Base-by-base conservation (phyloP, 1,140 invertebrate genomes). In the Drosophila suzukii region DNA sequence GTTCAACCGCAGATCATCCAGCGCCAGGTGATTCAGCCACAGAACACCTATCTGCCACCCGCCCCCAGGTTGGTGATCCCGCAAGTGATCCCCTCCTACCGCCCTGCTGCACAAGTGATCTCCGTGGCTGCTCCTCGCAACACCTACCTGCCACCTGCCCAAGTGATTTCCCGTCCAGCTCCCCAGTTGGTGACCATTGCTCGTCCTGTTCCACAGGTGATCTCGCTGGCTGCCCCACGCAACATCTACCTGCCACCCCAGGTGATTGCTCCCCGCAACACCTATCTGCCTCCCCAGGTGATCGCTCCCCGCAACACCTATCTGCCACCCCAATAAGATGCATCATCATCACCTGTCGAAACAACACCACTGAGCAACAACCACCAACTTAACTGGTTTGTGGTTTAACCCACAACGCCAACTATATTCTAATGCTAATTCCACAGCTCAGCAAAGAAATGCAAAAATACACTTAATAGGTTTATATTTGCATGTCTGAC, bases 351-450 rank as follows among this genome's bases (percentile, higher is more conserved):
- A 27, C 44, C 20, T 10, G 59, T 13, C 4, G 12, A 50, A 43
- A 34, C 66, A 17, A 72, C 53, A 66, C 39, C 44, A 65, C 32
- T 12, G 15, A 30, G 34, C 57, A 27, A 20, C 30, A 34, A 46
- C 39, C 13, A 49, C 24, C 47, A n/a, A 30, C 6, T 34, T 20
- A 78, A 79, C 75, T 54, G 67, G 83, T 79, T 85, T 78, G n/a
- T 27, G 77, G 67, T 56, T 81, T 76, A 74, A 73, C 67, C 81
- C 81, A 65, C 60, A 46, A 30, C 50, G 20, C 75, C 44, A 78
- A 75, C 75, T 75, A 75, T 70, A 88, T 88, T 86, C 71, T 66
- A 66, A 88, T 86, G 83, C 78, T 70, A 86, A 86, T 86, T 75
- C 58, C 13, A 13, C 8, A 59, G 63, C 46, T 47, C 49, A 59